Evolutionary conservation across 2,888 invertebrate genomes (phyloP).

Genomic region (Apotomis turbidana): DNA sequence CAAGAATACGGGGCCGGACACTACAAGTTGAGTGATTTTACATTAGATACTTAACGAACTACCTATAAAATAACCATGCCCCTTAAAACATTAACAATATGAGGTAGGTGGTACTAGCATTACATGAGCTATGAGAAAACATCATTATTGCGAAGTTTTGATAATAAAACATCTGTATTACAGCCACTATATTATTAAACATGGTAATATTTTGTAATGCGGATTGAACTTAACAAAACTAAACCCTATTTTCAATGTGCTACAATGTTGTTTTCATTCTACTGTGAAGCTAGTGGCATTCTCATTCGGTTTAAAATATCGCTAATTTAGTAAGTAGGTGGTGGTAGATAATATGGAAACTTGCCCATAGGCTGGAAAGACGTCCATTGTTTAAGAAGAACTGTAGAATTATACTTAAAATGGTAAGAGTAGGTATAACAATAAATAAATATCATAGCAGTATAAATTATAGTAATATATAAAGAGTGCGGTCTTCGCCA

Average conservation of each 20-base stretch:
- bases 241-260: not conserved
- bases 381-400: not conserved
- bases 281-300: not conserved
- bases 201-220: constrained; percentile 10
- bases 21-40: not conserved
- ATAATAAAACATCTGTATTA: constrained; percentile 30
- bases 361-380: constrained; percentile 11
- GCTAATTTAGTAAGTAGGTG: not conserved
- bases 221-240: not conserved
- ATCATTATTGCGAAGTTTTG: constrained; percentile 29
- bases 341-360: constrained; percentile 6
- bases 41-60: constrained; percentile 1
- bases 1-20: not conserved
- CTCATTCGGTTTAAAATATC: constrained; percentile 8
- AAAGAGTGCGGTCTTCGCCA: too few relatives aligned
- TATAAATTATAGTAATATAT: too few relatives aligned
- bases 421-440: too few relatives aligned
- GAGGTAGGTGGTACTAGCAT: constrained; percentile 12
- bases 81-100: constrained; percentile 16
- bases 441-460: too few relatives aligned
- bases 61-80: not conserved
- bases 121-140: constrained; percentile 22
- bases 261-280: not conserved
- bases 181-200: constrained; percentile 1
- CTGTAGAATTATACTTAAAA: too few relatives aligned